phyloP scores from a whole-genome alignment of 2,797 vertebrate genomes.

The Hyperoplus immaculatus region DNA sequence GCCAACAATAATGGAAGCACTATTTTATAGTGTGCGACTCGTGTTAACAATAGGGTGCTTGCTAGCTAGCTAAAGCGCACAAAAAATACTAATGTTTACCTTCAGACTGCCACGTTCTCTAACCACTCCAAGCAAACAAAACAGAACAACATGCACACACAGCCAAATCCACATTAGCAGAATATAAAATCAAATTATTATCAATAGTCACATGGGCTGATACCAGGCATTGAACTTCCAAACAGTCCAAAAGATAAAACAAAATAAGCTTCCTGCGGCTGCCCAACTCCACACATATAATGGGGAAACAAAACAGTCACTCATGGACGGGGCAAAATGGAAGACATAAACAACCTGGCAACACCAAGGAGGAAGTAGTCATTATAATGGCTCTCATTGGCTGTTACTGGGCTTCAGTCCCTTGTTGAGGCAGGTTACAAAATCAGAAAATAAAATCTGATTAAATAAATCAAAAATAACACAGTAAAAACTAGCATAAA shows the following conservation, averaged over 20 bases:
- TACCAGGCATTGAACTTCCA: slow-evolving; percentile 71
- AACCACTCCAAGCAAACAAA: slow-evolving; percentile 16
- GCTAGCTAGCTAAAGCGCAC: slow-evolving; percentile 31
- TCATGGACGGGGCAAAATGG: slow-evolving; percentile 69
- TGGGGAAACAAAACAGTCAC: slow-evolving; percentile 48
- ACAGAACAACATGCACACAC: slow-evolving; percentile 22
- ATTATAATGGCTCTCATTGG: slow-evolving; percentile 62
- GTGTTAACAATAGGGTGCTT: slow-evolving; percentile 36
- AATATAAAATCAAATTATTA: slow-evolving; percentile 63
- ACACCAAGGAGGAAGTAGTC: slow-evolving; percentile 70
- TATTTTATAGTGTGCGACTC: slow-evolving; percentile 48
- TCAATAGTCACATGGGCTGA: slow-evolving; percentile 59
- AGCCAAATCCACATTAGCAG: slow-evolving; percentile 15
- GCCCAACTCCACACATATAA: slow-evolving; percentile 33
- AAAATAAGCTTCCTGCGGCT: slow-evolving; percentile 22
- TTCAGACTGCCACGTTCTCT: slow-evolving; percentile 7
- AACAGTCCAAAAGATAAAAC: slow-evolving; percentile 40
- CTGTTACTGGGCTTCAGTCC: slow-evolving; percentile 45
- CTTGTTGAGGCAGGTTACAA: slow-evolving; percentile 63
- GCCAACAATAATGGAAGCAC: slow-evolving; percentile 70
- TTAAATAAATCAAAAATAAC: slow-evolving; percentile 54
- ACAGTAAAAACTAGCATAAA: slow-evolving; percentile 69
- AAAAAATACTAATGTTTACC: slow-evolving; percentile 3
- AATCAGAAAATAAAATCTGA: slow-evolving; percentile 54
- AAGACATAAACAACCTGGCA: slow-evolving; percentile 79